Conservation (phyloP, 2,888 invertebrate genomes). For the Chalcosyrphus nemorum region DNA sequence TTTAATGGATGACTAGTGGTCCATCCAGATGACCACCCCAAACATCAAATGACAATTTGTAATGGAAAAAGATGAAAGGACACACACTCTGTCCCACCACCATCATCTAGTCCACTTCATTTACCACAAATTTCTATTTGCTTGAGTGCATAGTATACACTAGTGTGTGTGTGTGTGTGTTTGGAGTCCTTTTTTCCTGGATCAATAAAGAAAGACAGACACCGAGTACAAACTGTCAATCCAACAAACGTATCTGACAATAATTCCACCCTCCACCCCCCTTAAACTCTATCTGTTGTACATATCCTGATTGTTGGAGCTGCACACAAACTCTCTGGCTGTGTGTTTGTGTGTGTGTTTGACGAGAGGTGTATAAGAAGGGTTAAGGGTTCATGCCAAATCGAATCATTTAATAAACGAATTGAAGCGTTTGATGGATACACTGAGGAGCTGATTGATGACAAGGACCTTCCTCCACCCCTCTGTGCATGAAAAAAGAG, state of each 20-base stretch:
- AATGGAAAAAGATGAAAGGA: conserved; percentile 65
- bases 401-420: conserved; percentile 71
- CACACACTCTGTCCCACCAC: conserved; percentile 28
- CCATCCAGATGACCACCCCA: conserved; percentile 37
- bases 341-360: neutral
- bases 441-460: conserved; percentile 65
- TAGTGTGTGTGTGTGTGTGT: neutral
- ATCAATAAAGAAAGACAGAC: conserved; percentile 51
- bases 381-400: conserved; percentile 53
- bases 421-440: conserved; percentile 71
- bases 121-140: conserved; percentile 32
- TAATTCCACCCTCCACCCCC: conserved; percentile 23
- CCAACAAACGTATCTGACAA: conserved; percentile 37
- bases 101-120: conserved; percentile 59
- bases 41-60: conserved; percentile 69
- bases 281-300: conserved; percentile 13
- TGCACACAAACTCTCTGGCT: neutral
- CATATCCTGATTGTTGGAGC: conserved; percentile 7
- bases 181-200: neutral
- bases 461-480: conserved; percentile 32
- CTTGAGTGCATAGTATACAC: neutral
- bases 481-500: too few relatives aligned
- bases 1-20: conserved; percentile 57
- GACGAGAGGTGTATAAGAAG: conserved; percentile 5
- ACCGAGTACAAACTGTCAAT: conserved; percentile 53